Base-by-base conservation (phyloP, 2,113 vertebrate species). In the Caranx melampygus region DNA sequence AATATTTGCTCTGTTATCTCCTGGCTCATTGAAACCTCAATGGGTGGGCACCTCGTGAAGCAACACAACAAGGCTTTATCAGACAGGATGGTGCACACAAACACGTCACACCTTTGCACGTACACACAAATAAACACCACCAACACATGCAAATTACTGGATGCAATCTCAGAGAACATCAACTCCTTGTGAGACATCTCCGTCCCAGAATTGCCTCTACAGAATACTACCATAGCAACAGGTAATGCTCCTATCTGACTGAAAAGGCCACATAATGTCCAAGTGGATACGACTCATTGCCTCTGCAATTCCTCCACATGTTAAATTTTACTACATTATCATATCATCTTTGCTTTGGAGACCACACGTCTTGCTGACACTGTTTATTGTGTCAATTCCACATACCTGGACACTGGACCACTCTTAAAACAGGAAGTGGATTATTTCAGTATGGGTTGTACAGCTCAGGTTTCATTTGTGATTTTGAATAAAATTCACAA, bases 31-130 rank as follows among this genome's bases (percentile, higher is more conserved):
- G 54, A 78, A 70, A 80, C 26, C 78, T 68, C 59, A 4, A 9
- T 76, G 55, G 78, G 88, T 78, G 88, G 83, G 44, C 54, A 59
- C 15, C 15, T 44, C 20, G 3, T 45, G n/a, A 45, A 54, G 64
- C 35, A 47, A 78, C 62, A 60, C 62, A 62, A 52, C 12, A 20
- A 20, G 18, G 54, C 62, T 64, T 65, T 57, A 31, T 72, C 34
- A 73, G 34, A 34, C 20, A 31, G 16, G 21, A 63, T 3, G 10
- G 10, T 2, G n/a, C 66, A 66, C 67, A 75, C 47, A 58, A 15
- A 10, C 21, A 20, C 13, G 44, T n/a, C 16, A 9, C 49, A 58
- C 31, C 33, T 49, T 45, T 16, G 76, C 21, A 70, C 9, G 7
- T 9, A 52, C 51, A 20, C 49, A 51, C 18, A 42, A 6, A 42